Conservation (phyloP, 2,113 vertebrate genomes). For the Microcebus tavaratra region DNA sequence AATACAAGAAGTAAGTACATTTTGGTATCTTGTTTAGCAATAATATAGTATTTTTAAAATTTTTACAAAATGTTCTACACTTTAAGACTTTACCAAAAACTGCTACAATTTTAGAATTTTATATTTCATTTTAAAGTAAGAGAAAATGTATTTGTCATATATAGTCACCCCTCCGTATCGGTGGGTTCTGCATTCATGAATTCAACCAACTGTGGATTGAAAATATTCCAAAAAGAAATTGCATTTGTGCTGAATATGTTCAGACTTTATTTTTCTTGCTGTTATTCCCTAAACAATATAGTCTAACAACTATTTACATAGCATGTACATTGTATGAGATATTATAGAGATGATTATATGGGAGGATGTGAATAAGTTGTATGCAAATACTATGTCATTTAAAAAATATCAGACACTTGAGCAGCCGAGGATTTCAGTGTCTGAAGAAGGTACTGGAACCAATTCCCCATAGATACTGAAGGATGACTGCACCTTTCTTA, state of each 20-base stretch:
- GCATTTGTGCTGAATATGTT: neutral
- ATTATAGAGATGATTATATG: neutral
- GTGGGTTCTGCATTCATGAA: neutral
- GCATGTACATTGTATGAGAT: neutral
- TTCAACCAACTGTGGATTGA: neutral
- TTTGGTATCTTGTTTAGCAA: neutral
- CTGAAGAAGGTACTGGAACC: neutral
- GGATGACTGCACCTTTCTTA: neutral
- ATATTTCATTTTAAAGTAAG: neutral
- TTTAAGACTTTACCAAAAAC: neutral
- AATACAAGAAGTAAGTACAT: neutral
- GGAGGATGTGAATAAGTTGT: neutral
- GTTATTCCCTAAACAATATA: neutral
- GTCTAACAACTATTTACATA: neutral
- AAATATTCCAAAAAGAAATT: neutral
- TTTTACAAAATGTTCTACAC: neutral
- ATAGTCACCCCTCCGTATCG: neutral
- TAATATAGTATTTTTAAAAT: neutral
- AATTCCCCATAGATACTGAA: neutral
- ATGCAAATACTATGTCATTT: neutral
- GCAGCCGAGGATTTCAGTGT: neutral
- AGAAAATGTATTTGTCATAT: neutral
- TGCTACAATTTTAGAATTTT: neutral
- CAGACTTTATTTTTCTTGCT: neutral
- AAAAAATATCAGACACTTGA: neutral